phyloP scores from a whole-genome alignment of 2,797 vertebrate genomes.

The Characodon lateralis region DNA sequence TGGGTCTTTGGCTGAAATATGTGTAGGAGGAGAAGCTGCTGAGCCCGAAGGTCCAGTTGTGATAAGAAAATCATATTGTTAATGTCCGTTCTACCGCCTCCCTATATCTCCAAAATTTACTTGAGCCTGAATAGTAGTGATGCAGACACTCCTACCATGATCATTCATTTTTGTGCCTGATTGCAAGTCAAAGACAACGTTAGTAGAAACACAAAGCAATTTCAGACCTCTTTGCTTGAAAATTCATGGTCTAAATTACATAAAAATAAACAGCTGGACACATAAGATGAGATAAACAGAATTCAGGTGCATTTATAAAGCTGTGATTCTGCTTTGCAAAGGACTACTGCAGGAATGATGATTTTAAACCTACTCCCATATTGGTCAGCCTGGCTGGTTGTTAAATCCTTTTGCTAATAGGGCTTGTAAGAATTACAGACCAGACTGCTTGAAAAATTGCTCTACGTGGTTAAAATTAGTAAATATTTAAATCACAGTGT shows the following conservation, averaged over 20 bases:
- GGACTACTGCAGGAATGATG: neutral
- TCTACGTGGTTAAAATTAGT: no score
- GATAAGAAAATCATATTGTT: constrained; percentile 40
- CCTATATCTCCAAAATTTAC: constrained; percentile 22
- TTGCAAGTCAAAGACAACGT: constrained; percentile 33
- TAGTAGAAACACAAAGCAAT: constrained; percentile 37
- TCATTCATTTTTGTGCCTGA: constrained; percentile 59
- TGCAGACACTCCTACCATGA: constrained; percentile 18
- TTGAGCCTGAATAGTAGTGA: constrained; percentile 26
- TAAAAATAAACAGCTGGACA: constrained; percentile 3
- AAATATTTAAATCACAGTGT: no score
- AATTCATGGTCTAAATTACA: constrained; percentile 23
- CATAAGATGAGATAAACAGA: neutral
- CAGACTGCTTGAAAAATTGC: neutral
- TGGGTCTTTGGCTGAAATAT: constrained; percentile 20
- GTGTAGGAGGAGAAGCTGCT: constrained; percentile 13
- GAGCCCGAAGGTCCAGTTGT: constrained; percentile 33
- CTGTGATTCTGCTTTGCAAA: neutral
- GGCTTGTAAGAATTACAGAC: neutral
- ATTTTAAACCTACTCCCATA: neutral
- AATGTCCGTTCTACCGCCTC: constrained; percentile 20
- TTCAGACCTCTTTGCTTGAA: constrained; percentile 43
- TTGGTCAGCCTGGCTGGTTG: neutral
- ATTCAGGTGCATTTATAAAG: neutral
- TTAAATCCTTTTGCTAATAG: no score